These are phyloP conservation scores for Pterocles burchelli DNA, from an alignment of 2,113 vertebrate species.

Conservation along the genomic window DNA sequence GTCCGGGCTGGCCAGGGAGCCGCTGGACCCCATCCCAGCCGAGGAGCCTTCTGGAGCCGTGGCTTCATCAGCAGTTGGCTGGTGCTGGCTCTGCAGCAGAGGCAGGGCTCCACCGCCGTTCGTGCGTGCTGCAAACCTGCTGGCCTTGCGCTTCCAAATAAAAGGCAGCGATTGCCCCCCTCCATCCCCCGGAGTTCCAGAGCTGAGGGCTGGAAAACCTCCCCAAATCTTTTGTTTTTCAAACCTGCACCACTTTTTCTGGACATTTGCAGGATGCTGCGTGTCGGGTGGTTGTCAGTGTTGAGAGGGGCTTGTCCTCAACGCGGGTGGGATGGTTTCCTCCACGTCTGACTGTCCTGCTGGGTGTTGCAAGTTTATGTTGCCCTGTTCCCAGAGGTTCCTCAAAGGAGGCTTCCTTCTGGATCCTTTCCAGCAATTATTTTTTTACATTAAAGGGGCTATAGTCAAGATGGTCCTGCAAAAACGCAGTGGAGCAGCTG, in stretches of 20 bases:
- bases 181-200: neutral
- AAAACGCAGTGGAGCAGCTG: neutral
- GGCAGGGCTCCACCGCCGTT: constrained; percentile 6
- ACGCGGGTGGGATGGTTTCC: neutral
- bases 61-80: constrained; percentile 24
- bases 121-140: neutral
- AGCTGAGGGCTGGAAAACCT: neutral
- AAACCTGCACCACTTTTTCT: accelerated
- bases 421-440: neutral
- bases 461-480: no score
- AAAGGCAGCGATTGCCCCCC: neutral
- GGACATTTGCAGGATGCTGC: neutral
- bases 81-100: neutral
- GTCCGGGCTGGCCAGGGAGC: neutral
- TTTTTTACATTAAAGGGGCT: neutral
- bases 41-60: neutral
- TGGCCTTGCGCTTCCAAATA: neutral
- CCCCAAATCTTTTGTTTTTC: neutral
- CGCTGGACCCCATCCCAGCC: neutral
- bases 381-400: neutral
- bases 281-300: neutral
- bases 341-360: accelerated
- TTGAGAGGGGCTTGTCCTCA: neutral
- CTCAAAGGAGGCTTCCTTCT: neutral
- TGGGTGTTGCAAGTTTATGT: accelerated